Base-by-base conservation (phyloP, 2,797 vertebrate species). In the Pangasius larnaudii region DNA sequence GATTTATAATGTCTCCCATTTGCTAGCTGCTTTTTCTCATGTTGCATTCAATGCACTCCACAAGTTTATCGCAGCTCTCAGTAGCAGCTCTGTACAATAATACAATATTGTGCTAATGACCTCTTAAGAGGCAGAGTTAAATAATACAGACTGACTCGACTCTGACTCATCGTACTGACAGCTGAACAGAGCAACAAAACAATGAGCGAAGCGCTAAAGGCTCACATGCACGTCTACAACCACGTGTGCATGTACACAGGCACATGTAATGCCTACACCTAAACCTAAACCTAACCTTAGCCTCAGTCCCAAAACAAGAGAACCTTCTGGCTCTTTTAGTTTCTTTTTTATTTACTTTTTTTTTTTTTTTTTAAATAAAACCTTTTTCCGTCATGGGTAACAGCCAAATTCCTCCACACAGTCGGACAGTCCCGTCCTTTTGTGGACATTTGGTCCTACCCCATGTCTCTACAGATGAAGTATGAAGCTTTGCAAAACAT, bases 121-220 rank as follows among this genome's bases (percentile, higher is more conserved):
- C 65, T 84, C 30, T 53, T 71, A 71, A 71, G 19, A 36, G 30
- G 49, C 63, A 69, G 42, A 83, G 7, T 39, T 53, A 39, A 71
- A 56, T 71, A 84, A 84, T 22, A 51, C 63, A 84, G 39, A 19
- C 49, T 84, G 82, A 84, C 63, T 84, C 82, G 39, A 69, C 63
- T 22, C 82, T 69, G 82, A 84, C 65, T 67, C 65, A 71, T 71
- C 1, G 5, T 51, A 30, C 81, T 67, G 61, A 33, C 63, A 51
- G 81, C n/a, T 33, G 58, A 81, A 42, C 33, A 81, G 53, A 61
- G 22, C 58, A 65, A 49, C 80, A 65, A 65, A 83, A 83, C 39
- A 65, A 49, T 30, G 61, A 65, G 42, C 3, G 27, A 83, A 30
- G 59, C 1, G 39, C 27, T 5, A 30, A 30, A 63, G 63, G 9